A percentile compares a stretch with the other conserved stretches of the same genome.
Conservation (phyloP, 2,888 invertebrate genomes). For the Nebria brevicollis region DNA sequence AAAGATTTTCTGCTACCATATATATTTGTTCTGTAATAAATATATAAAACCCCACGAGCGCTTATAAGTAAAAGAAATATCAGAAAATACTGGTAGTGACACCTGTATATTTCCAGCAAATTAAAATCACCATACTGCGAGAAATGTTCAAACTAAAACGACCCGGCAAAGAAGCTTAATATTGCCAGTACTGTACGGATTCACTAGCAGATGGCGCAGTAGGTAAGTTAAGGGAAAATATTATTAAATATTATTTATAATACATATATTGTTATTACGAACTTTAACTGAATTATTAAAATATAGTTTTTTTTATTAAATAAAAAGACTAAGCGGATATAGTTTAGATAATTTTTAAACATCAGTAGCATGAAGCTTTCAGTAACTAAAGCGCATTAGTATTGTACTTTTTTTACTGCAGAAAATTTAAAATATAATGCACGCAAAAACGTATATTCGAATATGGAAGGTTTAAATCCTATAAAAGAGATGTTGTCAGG, state of each 20-base stretch:
- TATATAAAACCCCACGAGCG: too few relatives aligned
- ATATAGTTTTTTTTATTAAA: not conserved
- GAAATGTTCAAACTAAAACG: constrained; percentile 4
- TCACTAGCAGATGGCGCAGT: not conserved
- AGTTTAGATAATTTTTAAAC: not conserved
- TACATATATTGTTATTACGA: not conserved
- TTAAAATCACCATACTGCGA: not conserved
- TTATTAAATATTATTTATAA: not conserved
- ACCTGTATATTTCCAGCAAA: not conserved
- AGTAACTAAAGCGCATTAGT: not conserved
- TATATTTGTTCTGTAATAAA: too few relatives aligned
- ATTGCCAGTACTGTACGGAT: not conserved
- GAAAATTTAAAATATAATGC: not conserved
- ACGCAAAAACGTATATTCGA: constrained; percentile 40
- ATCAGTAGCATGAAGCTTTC: not conserved
- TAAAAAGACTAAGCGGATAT: not conserved
- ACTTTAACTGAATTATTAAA: not conserved
- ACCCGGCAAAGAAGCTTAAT: not conserved
- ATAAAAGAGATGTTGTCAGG: constrained; percentile 43
- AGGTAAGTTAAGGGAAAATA: not conserved
- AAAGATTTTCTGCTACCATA: too few relatives aligned
- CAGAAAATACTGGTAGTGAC: not conserved
- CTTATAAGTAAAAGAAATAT: not conserved
- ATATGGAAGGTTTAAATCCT: constrained; percentile 43
- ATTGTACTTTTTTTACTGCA: not conserved